Percentiles rank a stretch among this genome's conserved stretches.
Conservation (phyloP, 2,113 vertebrate genomes). For the Axis porcinus region DNA sequence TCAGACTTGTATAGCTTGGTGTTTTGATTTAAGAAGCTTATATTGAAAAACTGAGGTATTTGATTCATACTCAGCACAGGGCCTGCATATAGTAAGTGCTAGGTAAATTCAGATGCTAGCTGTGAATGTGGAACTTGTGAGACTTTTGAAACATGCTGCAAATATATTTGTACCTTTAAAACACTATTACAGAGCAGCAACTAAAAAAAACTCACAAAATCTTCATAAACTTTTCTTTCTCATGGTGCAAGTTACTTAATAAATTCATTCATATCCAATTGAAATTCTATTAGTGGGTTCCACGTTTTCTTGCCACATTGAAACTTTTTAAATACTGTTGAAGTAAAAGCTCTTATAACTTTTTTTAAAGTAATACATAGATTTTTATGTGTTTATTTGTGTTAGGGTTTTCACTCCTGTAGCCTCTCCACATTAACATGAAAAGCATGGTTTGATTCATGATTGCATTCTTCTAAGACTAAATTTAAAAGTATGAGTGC, state of each 20-base stretch:
- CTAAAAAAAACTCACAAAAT: not conserved
- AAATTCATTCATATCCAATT: not conserved
- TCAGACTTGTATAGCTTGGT: not conserved
- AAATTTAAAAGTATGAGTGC: not conserved
- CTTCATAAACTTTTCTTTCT: not conserved
- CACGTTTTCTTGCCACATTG: not conserved
- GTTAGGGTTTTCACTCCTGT: not conserved
- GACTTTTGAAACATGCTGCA: not conserved
- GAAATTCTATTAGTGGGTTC: not conserved
- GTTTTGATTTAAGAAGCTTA: not conserved
- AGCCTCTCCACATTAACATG: not conserved
- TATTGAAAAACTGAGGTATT: not conserved
- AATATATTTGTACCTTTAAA: not conserved
- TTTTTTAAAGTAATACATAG: not conserved
- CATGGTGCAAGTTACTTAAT: not conserved
- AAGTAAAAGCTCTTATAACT: not conserved
- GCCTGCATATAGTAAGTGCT: not conserved
- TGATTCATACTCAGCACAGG: not conserved
- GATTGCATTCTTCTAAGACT: not conserved
- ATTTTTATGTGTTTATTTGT: not conserved
- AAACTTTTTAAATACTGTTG: not conserved
- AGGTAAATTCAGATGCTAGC: not conserved
- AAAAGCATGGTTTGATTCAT: not conserved
- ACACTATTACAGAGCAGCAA: not conserved
- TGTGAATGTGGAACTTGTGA: not conserved